Evolutionary conservation across 2,888 invertebrate genomes (phyloP).

Genomic region (Anthophora plumipes): DNA sequence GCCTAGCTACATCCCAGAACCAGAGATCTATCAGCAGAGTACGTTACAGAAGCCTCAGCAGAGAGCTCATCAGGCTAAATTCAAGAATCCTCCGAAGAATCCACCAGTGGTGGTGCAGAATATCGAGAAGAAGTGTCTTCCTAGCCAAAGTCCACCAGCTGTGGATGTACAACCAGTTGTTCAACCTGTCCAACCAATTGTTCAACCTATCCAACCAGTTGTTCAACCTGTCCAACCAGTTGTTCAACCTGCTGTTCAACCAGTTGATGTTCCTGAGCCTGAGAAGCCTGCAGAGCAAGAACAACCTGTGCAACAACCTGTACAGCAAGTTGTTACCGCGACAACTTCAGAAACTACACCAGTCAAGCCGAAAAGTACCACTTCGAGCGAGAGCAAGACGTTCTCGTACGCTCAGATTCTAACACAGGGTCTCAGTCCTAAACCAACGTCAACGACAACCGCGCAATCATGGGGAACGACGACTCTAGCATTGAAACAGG

Average conservation of each 20-base stretch:
- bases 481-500: constrained; percentile 28
- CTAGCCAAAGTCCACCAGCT: background rate
- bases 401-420: constrained; percentile 91
- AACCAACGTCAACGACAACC: constrained; percentile 80
- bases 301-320: constrained; percentile 2
- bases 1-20: constrained; percentile 75
- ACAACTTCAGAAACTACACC: background rate
- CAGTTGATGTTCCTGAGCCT: background rate
- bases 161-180: constrained; percentile 2
- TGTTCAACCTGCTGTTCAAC: background rate
- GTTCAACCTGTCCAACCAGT: background rate
- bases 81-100: constrained; percentile 23
- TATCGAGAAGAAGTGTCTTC: constrained; percentile 42
- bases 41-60: constrained; percentile 61
- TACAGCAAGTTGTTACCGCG: background rate
- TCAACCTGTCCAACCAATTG: background rate
- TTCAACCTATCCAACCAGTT: background rate
- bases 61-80: constrained; percentile 41
- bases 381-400: constrained; percentile 66
- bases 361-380: background rate
- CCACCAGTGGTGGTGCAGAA: constrained; percentile 13
- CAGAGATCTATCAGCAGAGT: constrained; percentile 67
- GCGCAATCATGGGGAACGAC: background rate
- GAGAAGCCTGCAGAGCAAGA: constrained; percentile 11
- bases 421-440: constrained; percentile 87